phyloP scores from a whole-genome alignment of 2,113 vertebrate species.

The Lepus timidus region DNA sequence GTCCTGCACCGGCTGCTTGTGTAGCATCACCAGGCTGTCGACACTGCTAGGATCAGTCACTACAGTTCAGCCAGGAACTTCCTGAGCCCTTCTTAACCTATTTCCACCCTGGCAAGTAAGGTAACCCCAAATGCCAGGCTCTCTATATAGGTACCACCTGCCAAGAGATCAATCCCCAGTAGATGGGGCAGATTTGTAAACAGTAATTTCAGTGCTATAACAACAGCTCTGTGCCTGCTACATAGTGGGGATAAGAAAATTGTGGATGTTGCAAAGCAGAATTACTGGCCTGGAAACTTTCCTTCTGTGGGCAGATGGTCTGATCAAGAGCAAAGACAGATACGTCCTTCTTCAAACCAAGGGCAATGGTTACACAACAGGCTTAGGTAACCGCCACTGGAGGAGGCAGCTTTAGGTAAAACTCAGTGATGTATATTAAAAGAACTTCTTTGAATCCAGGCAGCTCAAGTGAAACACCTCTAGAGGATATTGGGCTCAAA shows the following conservation, averaged over 20 bases:
- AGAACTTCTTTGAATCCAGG: conserved; percentile 30
- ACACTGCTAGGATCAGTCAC: neutral
- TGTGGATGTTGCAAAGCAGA: conserved; percentile 65
- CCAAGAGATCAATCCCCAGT: neutral
- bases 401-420: conserved; percentile 29
- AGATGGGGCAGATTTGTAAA: conserved; percentile 30
- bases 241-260: conserved; percentile 25
- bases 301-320: conserved; percentile 80
- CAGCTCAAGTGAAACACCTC: neutral
- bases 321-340: conserved; percentile 64
- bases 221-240: conserved; percentile 12
- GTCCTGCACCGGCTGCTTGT: neutral
- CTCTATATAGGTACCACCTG: neutral
- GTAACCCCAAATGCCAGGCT: conserved; percentile 35
- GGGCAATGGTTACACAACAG: conserved; percentile 65
- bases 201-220: neutral
- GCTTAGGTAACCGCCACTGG: conserved; percentile 54
- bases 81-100: neutral
- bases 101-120: neutral
- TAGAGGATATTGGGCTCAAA: neutral
- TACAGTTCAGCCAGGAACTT: neutral
- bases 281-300: conserved; percentile 78
- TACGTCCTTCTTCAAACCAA: conserved; percentile 72
- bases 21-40: no score
- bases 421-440: conserved; percentile 7